These are phyloP conservation scores for Pyrocoelia pectoralis DNA, from an alignment of 2,888 invertebrate species.

Conservation along the genomic window DNA sequence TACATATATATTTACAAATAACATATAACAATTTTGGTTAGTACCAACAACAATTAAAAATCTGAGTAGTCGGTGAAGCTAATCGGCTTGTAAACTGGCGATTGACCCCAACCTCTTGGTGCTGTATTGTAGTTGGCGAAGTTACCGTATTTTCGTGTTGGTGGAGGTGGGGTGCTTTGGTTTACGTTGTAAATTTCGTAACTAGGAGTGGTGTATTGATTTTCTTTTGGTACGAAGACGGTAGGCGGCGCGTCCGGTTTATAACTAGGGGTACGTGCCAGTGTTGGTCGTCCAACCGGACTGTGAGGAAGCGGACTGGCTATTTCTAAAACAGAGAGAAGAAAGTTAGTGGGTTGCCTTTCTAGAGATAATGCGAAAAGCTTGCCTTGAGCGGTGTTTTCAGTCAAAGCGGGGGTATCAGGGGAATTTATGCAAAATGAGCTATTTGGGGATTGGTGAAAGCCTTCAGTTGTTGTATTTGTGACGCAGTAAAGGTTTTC, in stretches of 20 bases:
- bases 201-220: slow-evolving; percentile 42
- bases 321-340: slow-evolving; percentile 15
- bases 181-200: slow-evolving; percentile 18
- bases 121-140: slow-evolving; percentile 80
- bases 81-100: slow-evolving; percentile 75
- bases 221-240: slow-evolving; percentile 54
- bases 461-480: slow-evolving; percentile 52
- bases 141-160: slow-evolving; percentile 47
- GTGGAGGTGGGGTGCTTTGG: slow-evolving; percentile 38
- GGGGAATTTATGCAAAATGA: slow-evolving; percentile 54
- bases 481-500: slow-evolving; percentile 56
- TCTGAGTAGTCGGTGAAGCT: slow-evolving; percentile 66
- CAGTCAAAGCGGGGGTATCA: background rate
- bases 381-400: slow-evolving; percentile 27
- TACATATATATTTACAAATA: background rate
- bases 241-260: slow-evolving; percentile 50
- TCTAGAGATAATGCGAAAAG: background rate
- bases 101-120: slow-evolving; percentile 82
- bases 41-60: slow-evolving; percentile 6
- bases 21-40: slow-evolving; percentile 5
- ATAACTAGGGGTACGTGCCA: slow-evolving; percentile 48
- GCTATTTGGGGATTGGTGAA: slow-evolving; percentile 53
- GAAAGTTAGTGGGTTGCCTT: background rate
- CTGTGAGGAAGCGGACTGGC: slow-evolving; percentile 20
- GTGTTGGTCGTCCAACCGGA: slow-evolving; percentile 7